Evolutionary conservation across 2,797 vertebrate genomes (phyloP).

Genomic region (Microchirus variegatus): DNA sequence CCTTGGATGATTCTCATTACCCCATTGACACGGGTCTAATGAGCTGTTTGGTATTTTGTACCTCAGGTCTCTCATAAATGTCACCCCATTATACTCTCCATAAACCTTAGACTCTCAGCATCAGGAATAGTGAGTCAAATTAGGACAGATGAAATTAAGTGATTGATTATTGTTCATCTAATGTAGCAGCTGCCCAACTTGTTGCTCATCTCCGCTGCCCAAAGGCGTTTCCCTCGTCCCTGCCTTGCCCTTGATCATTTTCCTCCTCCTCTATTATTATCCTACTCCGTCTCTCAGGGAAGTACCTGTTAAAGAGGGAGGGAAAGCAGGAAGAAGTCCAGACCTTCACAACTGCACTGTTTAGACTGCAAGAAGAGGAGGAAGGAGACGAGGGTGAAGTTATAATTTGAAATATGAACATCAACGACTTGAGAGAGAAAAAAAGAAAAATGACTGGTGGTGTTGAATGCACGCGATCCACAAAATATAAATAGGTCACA

Average conservation of each 20-base stretch:
- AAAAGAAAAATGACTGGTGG: too few relatives aligned
- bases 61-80: slow-evolving; percentile 26
- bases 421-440: slow-evolving; percentile 8
- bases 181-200: neutral
- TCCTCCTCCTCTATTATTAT: slow-evolving; percentile 43
- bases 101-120: neutral
- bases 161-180: neutral
- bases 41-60: slow-evolving; percentile 49
- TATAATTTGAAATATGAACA: slow-evolving; percentile 9
- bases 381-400: slow-evolving; percentile 14
- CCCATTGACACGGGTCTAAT: slow-evolving; percentile 50
- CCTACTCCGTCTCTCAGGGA: slow-evolving; percentile 24
- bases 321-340: slow-evolving; percentile 39
- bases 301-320: slow-evolving; percentile 38
- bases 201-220: slow-evolving; percentile 29
- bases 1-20: slow-evolving; percentile 63
- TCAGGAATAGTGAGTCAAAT: slow-evolving; percentile 4
- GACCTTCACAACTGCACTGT: slow-evolving; percentile 39
- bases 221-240: neutral
- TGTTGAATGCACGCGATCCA: too few relatives aligned
- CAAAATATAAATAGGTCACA: too few relatives aligned
- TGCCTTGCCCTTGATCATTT: slow-evolving; percentile 26
- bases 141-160: neutral
- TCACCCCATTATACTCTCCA: slow-evolving; percentile 10
- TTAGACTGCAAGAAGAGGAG: slow-evolving; percentile 38